A percentile compares a stretch with the other conserved stretches of the same genome.
Evolutionary conservation across 2,797 vertebrate genomes (phyloP).

Genomic region (Bovichtus diacanthus): DNA sequence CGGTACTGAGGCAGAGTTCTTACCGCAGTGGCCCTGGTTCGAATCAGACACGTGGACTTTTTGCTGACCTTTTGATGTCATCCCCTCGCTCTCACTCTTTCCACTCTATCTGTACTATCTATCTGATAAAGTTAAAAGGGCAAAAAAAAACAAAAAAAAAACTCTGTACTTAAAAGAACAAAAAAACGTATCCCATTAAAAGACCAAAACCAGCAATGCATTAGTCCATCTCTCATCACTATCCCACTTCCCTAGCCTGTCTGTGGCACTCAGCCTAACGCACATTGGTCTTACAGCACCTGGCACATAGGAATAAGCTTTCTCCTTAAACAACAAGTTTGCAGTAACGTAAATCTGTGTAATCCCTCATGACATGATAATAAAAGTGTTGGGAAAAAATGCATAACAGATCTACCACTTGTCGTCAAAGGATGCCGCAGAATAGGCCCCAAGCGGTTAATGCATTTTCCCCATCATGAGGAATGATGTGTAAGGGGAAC

Average conservation of each 20-base stretch:
- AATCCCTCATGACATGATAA: not conserved
- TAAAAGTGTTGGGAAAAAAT: slow-evolving; percentile 20
- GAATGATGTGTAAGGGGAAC: slow-evolving; percentile 16
- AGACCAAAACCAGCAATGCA: not conserved
- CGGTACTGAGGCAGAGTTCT: too few species aligned
- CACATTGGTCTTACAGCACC: not conserved
- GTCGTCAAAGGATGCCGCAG: not conserved
- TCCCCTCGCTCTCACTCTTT: too few species aligned
- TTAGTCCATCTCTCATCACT: not conserved
- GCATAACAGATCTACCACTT: not conserved
- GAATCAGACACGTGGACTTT: too few species aligned
- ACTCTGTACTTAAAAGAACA: too few species aligned
- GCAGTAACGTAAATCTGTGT: not conserved
- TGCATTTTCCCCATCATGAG: slow-evolving; percentile 16
- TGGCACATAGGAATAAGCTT: not conserved
- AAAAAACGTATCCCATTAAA: not conserved
- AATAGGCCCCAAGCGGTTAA: slow-evolving; percentile 7
- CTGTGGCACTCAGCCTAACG: not conserved
- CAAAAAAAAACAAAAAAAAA: too few species aligned
- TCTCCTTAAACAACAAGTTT: not conserved
- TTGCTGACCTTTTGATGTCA: too few species aligned
- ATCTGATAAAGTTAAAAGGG: too few species aligned
- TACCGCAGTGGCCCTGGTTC: too few species aligned
- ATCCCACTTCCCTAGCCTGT: not conserved
- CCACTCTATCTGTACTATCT: too few species aligned